These are phyloP conservation scores for Semibalanus balanoides DNA, from an alignment of 1,140 invertebrate genomes.

Conservation along the genomic window DNA sequence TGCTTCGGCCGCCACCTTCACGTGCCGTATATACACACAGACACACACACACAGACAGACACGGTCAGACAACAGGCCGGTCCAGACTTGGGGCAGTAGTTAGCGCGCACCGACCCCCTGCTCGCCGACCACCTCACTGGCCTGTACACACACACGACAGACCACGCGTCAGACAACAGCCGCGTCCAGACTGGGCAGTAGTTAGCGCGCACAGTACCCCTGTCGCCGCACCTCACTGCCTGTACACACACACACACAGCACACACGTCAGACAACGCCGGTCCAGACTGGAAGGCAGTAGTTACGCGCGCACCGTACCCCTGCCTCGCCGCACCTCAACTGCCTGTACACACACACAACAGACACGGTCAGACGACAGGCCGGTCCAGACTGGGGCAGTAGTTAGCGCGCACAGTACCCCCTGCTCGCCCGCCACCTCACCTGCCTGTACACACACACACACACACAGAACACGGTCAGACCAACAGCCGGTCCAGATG, in stretches of 20 bases:
- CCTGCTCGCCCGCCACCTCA: slow-evolving; percentile 46
- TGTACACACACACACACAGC: slow-evolving; percentile 28
- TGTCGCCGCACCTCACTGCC: slow-evolving; percentile 45
- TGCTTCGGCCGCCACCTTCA: slow-evolving; percentile 43
- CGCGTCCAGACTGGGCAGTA: slow-evolving; percentile 28
- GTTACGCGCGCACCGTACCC: too few relatives aligned
- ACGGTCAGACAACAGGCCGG: too few relatives aligned
- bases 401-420: slow-evolving; percentile 36
- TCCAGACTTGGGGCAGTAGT: slow-evolving; percentile 59
- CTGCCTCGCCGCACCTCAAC: too few relatives aligned
- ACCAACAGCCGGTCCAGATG: too few relatives aligned
- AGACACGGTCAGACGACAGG: too few relatives aligned
- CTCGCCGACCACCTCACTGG: too few relatives aligned
- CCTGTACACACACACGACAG: too few relatives aligned
- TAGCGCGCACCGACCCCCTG: slow-evolving; percentile 30
- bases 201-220: slow-evolving; percentile 22
- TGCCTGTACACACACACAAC: too few relatives aligned
- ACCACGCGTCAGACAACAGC: slow-evolving; percentile 32
- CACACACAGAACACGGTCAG: too few relatives aligned
- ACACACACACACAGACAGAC: slow-evolving; percentile 27
- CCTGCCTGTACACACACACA: slow-evolving; percentile 27
- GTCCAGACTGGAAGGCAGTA: slow-evolving; percentile 21
- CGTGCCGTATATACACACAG: too few relatives aligned
- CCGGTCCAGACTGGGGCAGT: slow-evolving; percentile 60
- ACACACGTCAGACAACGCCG: background rate